A percentile compares a stretch with the other conserved stretches of the same genome.
These are phyloP conservation scores for Sebastes kiyomatsui DNA, from an alignment of 2,797 vertebrate species.

Conservation along the genomic window DNA sequence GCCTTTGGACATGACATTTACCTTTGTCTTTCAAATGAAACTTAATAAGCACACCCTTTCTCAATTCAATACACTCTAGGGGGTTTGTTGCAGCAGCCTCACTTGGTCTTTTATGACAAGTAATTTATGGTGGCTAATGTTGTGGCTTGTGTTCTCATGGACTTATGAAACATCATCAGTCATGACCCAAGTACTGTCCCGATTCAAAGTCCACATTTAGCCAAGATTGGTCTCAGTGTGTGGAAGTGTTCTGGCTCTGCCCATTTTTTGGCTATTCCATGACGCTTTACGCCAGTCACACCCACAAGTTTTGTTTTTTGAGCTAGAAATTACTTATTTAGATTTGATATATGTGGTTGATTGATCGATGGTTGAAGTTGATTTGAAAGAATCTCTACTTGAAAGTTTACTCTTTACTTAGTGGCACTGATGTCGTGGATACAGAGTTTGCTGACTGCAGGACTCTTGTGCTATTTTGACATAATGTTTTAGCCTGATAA, in stretches of 20 bases:
- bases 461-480: not conserved
- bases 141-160: not conserved
- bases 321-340: not conserved
- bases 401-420: not conserved
- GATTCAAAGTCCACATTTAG: not conserved
- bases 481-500: no score
- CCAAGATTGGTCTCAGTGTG: not conserved
- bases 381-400: not conserved
- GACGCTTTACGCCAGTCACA: not conserved
- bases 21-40: no score
- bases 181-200: not conserved
- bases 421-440: no score
- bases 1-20: no score
- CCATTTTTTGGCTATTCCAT: not conserved
- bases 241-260: not conserved
- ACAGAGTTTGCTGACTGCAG: not conserved
- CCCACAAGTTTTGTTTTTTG: not conserved
- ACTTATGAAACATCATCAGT: not conserved
- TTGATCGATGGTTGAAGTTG: not conserved
- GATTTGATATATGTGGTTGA: no score
- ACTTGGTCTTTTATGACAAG: not conserved
- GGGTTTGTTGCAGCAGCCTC: not conserved
- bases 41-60: no score
- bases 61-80: no score
- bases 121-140: not conserved